Evolutionary conservation across 2,888 invertebrate genomes (phyloP), one percentile per base, ranked within the genome.

Genomic region (Arrhopalites spinosus): DNA sequence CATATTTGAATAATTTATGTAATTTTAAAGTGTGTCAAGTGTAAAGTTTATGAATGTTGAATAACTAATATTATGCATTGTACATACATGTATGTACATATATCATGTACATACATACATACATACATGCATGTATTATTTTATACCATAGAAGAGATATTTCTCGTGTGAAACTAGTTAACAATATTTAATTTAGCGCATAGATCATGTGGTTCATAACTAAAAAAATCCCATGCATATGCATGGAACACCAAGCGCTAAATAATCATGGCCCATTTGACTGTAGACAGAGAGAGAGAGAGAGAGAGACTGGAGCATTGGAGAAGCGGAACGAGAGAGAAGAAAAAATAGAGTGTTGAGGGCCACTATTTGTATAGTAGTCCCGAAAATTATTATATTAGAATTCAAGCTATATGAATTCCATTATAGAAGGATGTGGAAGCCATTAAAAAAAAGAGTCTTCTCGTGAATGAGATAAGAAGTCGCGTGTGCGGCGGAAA

Each of bases 381-480:
- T n/a, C n/a, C n/a, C n/a, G n/a, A n/a, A n/a, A n/a, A n/a, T n/a
- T n/a, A n/a, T n/a, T n/a, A 72, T 72, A 74, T 74, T 77, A 77
- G 74, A 76, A 74, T 76, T 77, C 76, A 76, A 69, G 73, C 66
- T 70, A 79, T 76, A 79, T 74, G 73, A 74, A 76, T 79, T 79
- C 76, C 79, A 77, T 77, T 79, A 79, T 77, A 63, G 70, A 72
- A 79, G 78, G 78, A 78, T 77, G 73, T 64, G 77, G 66, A 78
- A 77, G 69, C 76, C 75, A 75, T 78, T 77, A 78, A 78, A 78
- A n/a, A n/a, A n/a, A 76, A 75, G 67, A 66, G 74, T 71, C 59
- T 67, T 72, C 71, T 72, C 59, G 17, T 68, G 69, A 50, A 73
- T 53, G 72, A 78, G 77, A 78, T 77, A 78, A 74, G 74, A 71